Base-by-base conservation (phyloP, 2,888 invertebrate genomes). In the Hypercompe scribonia region DNA sequence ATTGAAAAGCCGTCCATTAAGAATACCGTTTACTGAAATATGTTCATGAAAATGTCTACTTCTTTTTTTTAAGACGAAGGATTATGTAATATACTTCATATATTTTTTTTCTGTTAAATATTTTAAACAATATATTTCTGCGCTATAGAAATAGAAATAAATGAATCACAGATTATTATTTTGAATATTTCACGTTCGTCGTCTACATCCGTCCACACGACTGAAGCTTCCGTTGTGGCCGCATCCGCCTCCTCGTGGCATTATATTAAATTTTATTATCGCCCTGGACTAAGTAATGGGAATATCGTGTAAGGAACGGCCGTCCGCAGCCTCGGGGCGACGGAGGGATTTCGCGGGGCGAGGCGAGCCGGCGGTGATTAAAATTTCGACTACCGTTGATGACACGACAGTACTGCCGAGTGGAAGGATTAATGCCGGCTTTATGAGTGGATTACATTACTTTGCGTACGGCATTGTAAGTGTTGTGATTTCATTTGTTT, bases 261-360 rank as follows among this genome's bases (percentile, higher is more conserved):
- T 95, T 95, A 94, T 95, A 95, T 96, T 95, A 96, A 96, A 96
- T 96, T 96, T 96, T 96, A 96, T 96, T 96, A 95, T 95, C 90
- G 91, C 92, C 91, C 92, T 92, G 95, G 95, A 95, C 96, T 95
- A 95, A 96, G 95, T 96, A 96, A 96, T 96, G 96, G 94, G 95
- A 96, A 96, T 96, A 94, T 95, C 95, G 95, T 96, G 96, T 96
- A 96, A 96, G 96, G 94, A 95, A 93, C 92, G 94, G 89, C 91
- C 92, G 93, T 91, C 92, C 92, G 90, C 88, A 88, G 91, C 93
- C 93, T 90, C 89, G 86, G 89, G 94, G 92, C 90, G 90, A 86
- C 84, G 79, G 81, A 83, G 88, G 88, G 89, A 86, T 81, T 81
- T 75, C 78, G 78, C 76, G 81, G 75, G 79, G 50, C 54, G 74